Evolutionary conservation across 2,888 invertebrate genomes (phyloP).

Genomic region (Lepidochrysops patricia): DNA sequence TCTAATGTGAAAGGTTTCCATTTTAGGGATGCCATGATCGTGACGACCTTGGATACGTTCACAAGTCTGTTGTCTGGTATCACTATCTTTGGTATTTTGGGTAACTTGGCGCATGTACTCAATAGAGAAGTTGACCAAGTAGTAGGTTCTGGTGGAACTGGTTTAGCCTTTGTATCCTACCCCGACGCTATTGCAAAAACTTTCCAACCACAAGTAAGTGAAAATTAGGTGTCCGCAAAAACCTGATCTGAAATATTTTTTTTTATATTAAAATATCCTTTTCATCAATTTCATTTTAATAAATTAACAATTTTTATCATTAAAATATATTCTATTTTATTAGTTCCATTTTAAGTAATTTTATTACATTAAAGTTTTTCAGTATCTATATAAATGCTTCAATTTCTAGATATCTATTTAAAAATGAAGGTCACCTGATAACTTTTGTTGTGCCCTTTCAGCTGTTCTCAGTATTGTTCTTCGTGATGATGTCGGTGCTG

Average conservation of each 20-base stretch:
- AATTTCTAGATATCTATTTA: no score
- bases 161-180: constrained; percentile 89
- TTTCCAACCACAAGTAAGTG: constrained; percentile 80
- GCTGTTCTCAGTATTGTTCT: constrained; percentile 85
- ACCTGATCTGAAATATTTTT: no score
- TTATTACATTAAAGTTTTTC: no score
- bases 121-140: constrained; percentile 77
- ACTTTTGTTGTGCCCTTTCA: no score
- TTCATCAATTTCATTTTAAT: no score
- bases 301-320: no score
- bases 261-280: no score
- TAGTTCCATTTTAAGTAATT: no score
- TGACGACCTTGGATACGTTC: constrained; percentile 86
- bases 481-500: constrained; percentile 86
- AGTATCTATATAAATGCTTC: no score
- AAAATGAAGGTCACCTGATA: no score
- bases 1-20: background rate
- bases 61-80: constrained; percentile 87
- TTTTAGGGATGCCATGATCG: constrained; percentile 84
- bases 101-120: constrained; percentile 82
- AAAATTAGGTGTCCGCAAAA: background rate
- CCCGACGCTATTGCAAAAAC: constrained; percentile 88
- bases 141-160: constrained; percentile 82
- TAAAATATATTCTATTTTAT: no score
- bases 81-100: constrained; percentile 88